Evolutionary conservation across 2,797 vertebrate genomes (phyloP).

Genomic region (Eurystomus glaucurus): DNA sequence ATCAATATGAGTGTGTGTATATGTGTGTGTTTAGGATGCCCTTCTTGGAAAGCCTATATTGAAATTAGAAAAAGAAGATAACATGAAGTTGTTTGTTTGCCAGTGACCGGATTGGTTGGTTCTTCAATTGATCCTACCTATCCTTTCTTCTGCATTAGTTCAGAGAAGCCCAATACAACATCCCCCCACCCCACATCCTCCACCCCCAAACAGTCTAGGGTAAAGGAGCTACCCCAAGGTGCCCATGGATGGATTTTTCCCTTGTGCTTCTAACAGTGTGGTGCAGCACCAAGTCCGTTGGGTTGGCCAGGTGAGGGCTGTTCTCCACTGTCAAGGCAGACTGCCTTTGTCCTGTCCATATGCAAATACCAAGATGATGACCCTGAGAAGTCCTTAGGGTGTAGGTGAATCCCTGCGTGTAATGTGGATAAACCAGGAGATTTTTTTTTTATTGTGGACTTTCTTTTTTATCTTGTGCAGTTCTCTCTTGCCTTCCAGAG

Average conservation of each 20-base stretch:
- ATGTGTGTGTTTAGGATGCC: neutral
- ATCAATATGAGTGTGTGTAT: neutral
- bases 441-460: neutral
- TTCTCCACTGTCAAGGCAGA: neutral
- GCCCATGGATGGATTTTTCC: constrained; percentile 44
- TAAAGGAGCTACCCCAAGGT: neutral
- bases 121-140: neutral
- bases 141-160: neutral
- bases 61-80: neutral
- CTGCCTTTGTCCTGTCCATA: neutral
- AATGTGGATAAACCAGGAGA: neutral
- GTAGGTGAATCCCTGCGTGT: neutral
- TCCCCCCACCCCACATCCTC: rapidly evolving
- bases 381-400: constrained; percentile 46
- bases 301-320: neutral
- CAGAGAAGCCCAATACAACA: neutral
- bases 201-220: neutral
- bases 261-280: constrained; percentile 52
- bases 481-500: neutral
- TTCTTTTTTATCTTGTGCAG: neutral
- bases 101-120: neutral
- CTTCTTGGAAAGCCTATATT: neutral
- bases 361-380: neutral
- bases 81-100: neutral
- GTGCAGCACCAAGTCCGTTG: neutral